Evolutionary conservation across 2,888 invertebrate genomes (phyloP), one percentile per base, ranked within the genome.

Genomic region (Cyrtodaria siliqua): DNA sequence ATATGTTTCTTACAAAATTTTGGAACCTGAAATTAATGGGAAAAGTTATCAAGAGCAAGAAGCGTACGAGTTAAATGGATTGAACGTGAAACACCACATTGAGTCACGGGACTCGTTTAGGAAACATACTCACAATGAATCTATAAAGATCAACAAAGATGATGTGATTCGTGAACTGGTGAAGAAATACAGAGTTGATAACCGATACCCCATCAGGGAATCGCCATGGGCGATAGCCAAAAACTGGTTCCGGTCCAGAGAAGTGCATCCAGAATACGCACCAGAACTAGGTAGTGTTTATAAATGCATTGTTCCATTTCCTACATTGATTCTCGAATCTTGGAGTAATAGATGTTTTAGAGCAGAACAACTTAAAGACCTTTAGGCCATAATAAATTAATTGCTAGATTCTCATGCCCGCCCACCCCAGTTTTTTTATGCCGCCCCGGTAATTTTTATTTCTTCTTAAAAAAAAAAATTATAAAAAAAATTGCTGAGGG

Each of bases 191-290:
- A 71, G 55, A 44, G 9, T 86, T 14, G 62, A 87, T 63, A 79
- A 70, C 49, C 49, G 69, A 18, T 62, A 73, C 57, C 60, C 75
- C 18, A 23, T 86, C 24, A 56, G 57, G n/a, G 74, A 82, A 12
- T 85, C 87, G 9, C 88, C 88, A 42, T 92, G 92, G 92, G 74
- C 63, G 20, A 63, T 92, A 4, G 92, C 92, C 1, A 87, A 83
- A 20, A 81, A 80, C 3, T 92, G 92, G 92, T 89, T 93, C 1
- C 87, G 83, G 18, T 59, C 87, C 2, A 73, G 91, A 55, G 79
- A 90, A 62, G 85, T 93, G 3, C 87, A 89, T 77, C 91, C 91
- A 6, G 89, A 89, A 47, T 57, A 84, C 33, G 80, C 84, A 3
- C 90, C 91, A 14, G 86, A 88, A 71, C 53, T 89, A 62, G 89